Percentiles rank a stretch among this genome's conserved stretches.
Conservation (phyloP, 2,888 invertebrate genomes). For the Ophion ventricosus region DNA sequence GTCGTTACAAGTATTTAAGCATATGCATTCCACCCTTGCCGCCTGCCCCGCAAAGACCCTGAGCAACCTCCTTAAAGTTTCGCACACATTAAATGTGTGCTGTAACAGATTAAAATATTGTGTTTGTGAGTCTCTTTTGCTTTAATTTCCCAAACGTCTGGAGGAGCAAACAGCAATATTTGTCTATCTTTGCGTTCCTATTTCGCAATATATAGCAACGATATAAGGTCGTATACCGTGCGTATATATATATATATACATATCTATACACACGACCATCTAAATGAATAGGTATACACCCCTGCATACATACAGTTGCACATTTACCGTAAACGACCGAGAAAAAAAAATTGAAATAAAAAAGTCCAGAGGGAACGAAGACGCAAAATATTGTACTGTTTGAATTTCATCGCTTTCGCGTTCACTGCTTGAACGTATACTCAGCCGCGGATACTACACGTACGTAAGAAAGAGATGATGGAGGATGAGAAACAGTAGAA, state of each 20-base stretch:
- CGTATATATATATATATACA: not conserved
- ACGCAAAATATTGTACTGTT: conserved; percentile 69
- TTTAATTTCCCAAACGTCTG: conserved; percentile 52
- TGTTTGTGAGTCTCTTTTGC: not conserved
- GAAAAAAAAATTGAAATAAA: conserved; percentile 7
- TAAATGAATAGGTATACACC: too few species aligned
- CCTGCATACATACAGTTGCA: not conserved
- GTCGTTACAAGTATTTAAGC: too few species aligned
- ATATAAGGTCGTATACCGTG: not conserved
- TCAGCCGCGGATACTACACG: not conserved
- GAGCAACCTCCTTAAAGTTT: too few species aligned
- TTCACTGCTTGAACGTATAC: conserved; percentile 58
- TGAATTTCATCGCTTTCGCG: conserved; percentile 76
- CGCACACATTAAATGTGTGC: too few species aligned
- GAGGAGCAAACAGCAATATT: conserved; percentile 33
- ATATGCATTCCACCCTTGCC: too few species aligned
- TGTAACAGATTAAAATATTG: conserved; percentile 8
- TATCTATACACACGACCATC: too few species aligned
- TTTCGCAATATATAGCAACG: conserved; percentile 1
- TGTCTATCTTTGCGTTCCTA: not conserved
- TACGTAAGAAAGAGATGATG: not conserved
- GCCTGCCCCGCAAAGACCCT: too few species aligned
- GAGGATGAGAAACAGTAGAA: conserved; percentile 38
- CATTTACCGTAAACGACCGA: conserved; percentile 8
- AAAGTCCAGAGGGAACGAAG: conserved; percentile 51